Conservation (phyloP, 2,797 vertebrate species). For the Tragopan temminckii region DNA sequence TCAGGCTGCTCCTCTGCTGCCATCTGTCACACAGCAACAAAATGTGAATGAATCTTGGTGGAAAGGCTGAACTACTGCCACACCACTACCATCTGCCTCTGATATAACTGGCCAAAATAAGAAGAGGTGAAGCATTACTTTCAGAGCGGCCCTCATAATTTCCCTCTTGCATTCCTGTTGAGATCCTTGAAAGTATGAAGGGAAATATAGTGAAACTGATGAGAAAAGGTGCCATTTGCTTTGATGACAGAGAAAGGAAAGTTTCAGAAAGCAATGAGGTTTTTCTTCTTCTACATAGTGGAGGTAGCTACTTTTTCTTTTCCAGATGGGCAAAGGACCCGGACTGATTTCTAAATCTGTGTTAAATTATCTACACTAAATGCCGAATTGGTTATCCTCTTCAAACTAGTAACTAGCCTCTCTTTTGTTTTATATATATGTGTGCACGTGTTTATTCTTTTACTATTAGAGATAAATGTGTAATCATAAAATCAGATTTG, state of each 20-base stretch:
- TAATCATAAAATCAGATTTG: not conserved
- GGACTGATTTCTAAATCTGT: not conserved
- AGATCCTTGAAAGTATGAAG: not conserved
- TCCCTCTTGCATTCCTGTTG: not conserved
- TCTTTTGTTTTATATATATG: not conserved
- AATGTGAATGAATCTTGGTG: too few species aligned
- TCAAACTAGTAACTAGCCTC: not conserved
- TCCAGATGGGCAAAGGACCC: not conserved
- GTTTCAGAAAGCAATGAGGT: not conserved
- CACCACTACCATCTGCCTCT: too few species aligned
- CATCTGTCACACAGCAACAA: too few species aligned
- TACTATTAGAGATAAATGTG: not conserved
- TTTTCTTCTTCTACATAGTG: not conserved
- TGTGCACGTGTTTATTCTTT: not conserved
- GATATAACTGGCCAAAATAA: too few species aligned
- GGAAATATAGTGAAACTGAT: not conserved
- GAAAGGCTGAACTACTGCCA: too few species aligned
- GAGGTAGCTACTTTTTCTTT: not conserved
- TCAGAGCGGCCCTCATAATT: not conserved
- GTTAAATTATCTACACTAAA: not conserved
- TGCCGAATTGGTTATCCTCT: not conserved
- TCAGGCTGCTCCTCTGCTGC: too few species aligned
- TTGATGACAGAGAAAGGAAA: not conserved
- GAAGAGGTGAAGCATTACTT: too few species aligned
- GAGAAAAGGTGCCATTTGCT: not conserved